Conservation (phyloP, 2,113 vertebrate genomes). For the Opisthocomus hoazin region DNA sequence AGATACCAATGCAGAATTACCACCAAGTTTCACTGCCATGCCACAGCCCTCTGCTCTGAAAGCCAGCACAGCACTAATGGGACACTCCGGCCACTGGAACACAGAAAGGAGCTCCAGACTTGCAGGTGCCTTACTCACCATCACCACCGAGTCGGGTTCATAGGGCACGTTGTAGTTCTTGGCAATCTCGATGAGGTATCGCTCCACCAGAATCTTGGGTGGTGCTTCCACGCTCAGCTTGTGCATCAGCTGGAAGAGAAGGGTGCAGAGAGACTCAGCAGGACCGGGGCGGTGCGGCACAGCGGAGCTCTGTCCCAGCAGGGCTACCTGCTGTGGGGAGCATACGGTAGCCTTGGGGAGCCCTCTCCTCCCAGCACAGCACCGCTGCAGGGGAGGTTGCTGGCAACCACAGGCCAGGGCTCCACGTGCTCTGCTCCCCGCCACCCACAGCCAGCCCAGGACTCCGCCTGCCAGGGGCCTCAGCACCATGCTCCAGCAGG, state of each 20-base stretch:
- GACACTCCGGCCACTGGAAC: neutral
- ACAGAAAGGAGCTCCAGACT: neutral
- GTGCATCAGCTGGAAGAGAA: constrained; percentile 86
- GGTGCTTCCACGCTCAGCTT: constrained; percentile 94
- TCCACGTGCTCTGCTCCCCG: neutral
- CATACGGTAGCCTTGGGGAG: neutral
- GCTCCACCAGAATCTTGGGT: constrained; percentile 95
- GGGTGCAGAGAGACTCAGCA: neutral
- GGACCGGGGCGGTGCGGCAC: neutral
- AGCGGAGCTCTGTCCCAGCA: neutral
- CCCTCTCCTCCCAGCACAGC: neutral
- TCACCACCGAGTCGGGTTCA: constrained; percentile 93
- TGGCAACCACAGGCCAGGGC: neutral
- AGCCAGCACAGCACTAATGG: neutral
- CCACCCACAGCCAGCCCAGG: neutral
- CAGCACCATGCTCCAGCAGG: neutral
- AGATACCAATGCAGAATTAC: neutral
- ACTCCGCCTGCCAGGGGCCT: neutral
- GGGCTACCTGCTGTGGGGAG: neutral
- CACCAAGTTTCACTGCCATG: neutral
- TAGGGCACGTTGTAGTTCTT: constrained; percentile 98
- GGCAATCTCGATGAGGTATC: constrained; percentile 97
- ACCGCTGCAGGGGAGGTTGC: neutral
- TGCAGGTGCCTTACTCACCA: constrained; percentile 76
- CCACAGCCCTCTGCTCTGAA: neutral